Percentiles rank a stretch among this genome's conserved stretches.
These are phyloP conservation scores for Bombus difficillimus DNA, from an alignment of 1,140 invertebrate species.

Conservation along the genomic window DNA sequence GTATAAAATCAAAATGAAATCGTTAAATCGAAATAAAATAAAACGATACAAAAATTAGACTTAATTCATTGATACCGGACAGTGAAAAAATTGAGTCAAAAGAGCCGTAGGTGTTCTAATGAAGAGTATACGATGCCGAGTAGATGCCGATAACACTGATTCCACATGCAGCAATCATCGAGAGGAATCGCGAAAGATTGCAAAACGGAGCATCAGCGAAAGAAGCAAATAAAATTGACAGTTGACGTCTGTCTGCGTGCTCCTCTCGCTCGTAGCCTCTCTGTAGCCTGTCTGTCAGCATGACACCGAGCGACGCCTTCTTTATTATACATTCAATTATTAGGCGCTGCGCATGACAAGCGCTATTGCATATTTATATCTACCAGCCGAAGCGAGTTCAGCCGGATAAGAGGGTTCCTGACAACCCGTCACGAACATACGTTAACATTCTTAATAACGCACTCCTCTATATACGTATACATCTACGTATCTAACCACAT, in stretches of 20 bases:
- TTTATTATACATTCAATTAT: conserved; percentile 83
- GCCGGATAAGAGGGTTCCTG: conserved; percentile 71
- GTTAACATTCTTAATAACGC: conserved; percentile 77
- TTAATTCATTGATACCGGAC: background rate
- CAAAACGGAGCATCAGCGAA: conserved; percentile 53
- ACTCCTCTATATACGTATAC: conserved; percentile 41
- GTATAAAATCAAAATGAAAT: too few relatives aligned
- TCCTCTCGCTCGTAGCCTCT: conserved; percentile 59
- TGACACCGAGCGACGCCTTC: conserved; percentile 80
- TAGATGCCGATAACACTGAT: conserved; percentile 34
- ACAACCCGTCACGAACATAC: conserved; percentile 78
- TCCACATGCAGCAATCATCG: conserved; percentile 20
- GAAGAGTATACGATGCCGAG: background rate
- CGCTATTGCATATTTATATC: conserved; percentile 82
- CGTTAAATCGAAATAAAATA: too few relatives aligned
- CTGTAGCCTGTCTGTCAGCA: conserved; percentile 75
- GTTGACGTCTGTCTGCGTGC: conserved; percentile 75
- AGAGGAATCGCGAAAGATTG: conserved; percentile 50
- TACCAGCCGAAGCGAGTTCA: conserved; percentile 69
- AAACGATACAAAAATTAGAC: background rate
- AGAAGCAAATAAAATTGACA: conserved; percentile 77
- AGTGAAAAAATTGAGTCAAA: too few relatives aligned
- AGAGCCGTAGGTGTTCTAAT: background rate
- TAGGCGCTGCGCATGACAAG: conserved; percentile 81
- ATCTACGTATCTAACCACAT: background rate